Conservation (phyloP, 2,888 invertebrate species). For the Dorcus hopei region DNA sequence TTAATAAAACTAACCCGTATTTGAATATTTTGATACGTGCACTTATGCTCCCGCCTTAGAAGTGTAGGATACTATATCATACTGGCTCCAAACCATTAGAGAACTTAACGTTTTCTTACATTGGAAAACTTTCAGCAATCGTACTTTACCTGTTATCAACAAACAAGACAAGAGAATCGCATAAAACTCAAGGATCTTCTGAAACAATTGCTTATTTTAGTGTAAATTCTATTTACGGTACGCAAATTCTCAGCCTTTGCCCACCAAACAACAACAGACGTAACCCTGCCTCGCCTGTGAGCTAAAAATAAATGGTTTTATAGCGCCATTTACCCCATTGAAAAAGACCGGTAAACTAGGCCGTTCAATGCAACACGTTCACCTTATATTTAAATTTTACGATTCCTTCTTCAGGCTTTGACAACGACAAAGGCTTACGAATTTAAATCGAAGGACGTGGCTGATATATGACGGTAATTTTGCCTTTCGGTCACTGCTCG, state of each 20-base stretch:
- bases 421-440: constrained; percentile 26
- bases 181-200: too few species aligned
- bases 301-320: constrained; percentile 32
- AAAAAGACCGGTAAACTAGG: constrained; percentile 21
- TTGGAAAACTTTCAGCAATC: too few species aligned
- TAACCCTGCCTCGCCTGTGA: constrained; percentile 19
- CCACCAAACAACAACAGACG: constrained; percentile 16
- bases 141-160: too few species aligned
- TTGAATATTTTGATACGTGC: too few species aligned
- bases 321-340: constrained; percentile 23
- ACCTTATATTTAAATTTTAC: constrained; percentile 13
- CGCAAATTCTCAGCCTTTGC: constrained; percentile 15
- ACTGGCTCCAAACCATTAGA: too few species aligned
- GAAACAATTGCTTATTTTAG: constrained; percentile 13
- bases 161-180: too few species aligned
- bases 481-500: constrained; percentile 44
- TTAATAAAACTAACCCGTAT: too few species aligned
- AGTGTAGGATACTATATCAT: too few species aligned
- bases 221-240: constrained; percentile 13
- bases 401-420: constrained; percentile 7
- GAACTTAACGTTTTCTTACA: too few species aligned
- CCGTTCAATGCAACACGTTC: constrained; percentile 14
- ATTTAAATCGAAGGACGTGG: constrained; percentile 37
- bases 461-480: constrained; percentile 46
- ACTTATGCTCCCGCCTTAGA: too few species aligned